A percentile compares a stretch with the other conserved stretches of the same genome.
Evolutionary conservation across 2,797 vertebrate genomes (phyloP).

Genomic region (Cynopterus sphinx): DNA sequence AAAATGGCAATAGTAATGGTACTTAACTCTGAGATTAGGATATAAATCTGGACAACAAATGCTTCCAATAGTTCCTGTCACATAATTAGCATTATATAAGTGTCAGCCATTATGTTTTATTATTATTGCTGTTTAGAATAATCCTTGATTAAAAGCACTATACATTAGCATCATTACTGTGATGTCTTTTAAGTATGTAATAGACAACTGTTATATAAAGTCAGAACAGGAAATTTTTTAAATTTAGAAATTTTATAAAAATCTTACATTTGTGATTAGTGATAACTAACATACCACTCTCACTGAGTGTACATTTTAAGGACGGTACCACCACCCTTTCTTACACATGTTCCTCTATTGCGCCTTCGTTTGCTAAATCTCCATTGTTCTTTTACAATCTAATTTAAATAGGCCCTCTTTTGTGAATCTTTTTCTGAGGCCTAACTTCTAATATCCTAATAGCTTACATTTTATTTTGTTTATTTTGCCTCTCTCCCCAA

Average conservation of each 20-base stretch:
- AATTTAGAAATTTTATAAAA: conserved; percentile 21
- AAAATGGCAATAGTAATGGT: background rate
- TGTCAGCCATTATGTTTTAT: background rate
- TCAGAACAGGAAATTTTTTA: background rate
- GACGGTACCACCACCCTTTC: background rate
- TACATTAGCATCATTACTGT: background rate
- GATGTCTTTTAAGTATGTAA: background rate
- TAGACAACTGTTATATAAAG: background rate
- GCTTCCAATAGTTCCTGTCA: background rate
- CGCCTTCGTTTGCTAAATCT: background rate
- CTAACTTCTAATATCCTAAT: background rate
- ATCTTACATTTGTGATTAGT: background rate
- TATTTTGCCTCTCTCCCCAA: background rate
- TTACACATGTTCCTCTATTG: background rate
- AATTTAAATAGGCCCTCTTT: background rate
- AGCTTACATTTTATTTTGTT: background rate
- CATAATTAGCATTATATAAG: background rate
- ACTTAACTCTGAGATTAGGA: background rate
- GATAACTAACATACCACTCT: background rate
- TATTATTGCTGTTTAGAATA: background rate
- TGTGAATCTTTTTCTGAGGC: background rate
- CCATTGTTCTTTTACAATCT: background rate
- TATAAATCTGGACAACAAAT: background rate
- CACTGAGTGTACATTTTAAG: background rate
- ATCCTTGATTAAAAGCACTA: background rate